Evolutionary conservation across 2,113 vertebrate species (phyloP).

Genomic region (Oreochromis aureus): DNA sequence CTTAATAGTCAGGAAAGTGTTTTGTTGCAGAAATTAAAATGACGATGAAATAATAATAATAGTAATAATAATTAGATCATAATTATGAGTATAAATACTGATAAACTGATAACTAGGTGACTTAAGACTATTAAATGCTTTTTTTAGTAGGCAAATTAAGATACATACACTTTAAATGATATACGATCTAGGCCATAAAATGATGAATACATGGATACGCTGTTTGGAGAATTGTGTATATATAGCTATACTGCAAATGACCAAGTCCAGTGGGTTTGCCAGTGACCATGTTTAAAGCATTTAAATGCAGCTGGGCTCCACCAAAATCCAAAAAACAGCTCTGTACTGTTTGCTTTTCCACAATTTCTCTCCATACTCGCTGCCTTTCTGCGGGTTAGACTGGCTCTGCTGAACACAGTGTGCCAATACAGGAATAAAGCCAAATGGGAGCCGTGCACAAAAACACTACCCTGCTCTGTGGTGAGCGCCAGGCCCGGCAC

Average conservation of each 20-base stretch:
- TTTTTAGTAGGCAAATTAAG: background rate
- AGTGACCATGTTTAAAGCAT: background rate
- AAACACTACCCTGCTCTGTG: slow-evolving; percentile 62
- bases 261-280: background rate
- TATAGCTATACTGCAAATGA: background rate
- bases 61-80: background rate
- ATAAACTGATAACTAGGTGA: background rate
- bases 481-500: slow-evolving; percentile 44
- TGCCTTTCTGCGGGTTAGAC: slow-evolving; percentile 50
- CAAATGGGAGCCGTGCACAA: slow-evolving; percentile 45
- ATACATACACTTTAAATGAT: background rate
- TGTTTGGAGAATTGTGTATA: background rate
- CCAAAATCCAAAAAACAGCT: slow-evolving; percentile 34
- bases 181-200: background rate
- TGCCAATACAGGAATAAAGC: slow-evolving; percentile 37
- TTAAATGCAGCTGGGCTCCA: slow-evolving; percentile 37
- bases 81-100: background rate
- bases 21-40: background rate
- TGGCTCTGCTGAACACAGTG: slow-evolving; percentile 22
- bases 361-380: slow-evolving; percentile 20
- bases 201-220: background rate
- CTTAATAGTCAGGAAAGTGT: rapidly evolving
- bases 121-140: background rate
- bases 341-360: slow-evolving; percentile 60
- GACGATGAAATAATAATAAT: background rate